Evolutionary conservation across 2,888 invertebrate genomes (phyloP), one percentile per base, ranked within the genome.

Genomic region (Hesperia comma): DNA sequence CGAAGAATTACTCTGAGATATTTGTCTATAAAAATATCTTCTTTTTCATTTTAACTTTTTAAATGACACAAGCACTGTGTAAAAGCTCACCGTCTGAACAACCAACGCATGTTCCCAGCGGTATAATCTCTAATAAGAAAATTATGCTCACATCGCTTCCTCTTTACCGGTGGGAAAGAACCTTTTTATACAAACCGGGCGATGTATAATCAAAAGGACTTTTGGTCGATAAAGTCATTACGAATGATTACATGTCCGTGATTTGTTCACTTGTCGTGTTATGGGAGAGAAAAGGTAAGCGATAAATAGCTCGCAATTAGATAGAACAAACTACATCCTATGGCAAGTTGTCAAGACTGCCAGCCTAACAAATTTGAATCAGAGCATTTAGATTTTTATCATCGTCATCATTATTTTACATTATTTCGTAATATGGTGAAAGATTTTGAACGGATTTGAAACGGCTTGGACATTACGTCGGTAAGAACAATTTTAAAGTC

Each of bases 201-300:
- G 53, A 67, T 67, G 66, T 67, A 67, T 67, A 67, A 67, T 67
- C 61, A 67, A 67, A 67, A 67, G 66, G 66, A 61, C 66, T 67
- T 67, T 67, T 67, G 46, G 66, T 67, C 66, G 66, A 67, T 67
- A 67, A 67, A 67, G 66, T 66, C 66, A 66, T 66, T 66, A 66
- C 66, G 33, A 66, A 60, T 61, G 66, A 66, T 66, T 66, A 66
- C 66, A 66, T 66, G 66, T 66, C 66, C 46, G 53, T 54, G 66
- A 43, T 60, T 43, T 60, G n/a, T 17, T 14, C 15, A 33, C 46
- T 46, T 21, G 46, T 54, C 17, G 19, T 43, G 33, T 40, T 15
- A 14, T 6, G 14, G 17, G 17, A 43, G 33, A 60, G n/a, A 15
- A 14, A 40, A 8, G 6, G 32, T 6, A 41, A 53, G 32, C 57